phyloP scores from a whole-genome alignment of 35 echinoderm and acorn worm species.

The Ophiothrix spiculata region DNA sequence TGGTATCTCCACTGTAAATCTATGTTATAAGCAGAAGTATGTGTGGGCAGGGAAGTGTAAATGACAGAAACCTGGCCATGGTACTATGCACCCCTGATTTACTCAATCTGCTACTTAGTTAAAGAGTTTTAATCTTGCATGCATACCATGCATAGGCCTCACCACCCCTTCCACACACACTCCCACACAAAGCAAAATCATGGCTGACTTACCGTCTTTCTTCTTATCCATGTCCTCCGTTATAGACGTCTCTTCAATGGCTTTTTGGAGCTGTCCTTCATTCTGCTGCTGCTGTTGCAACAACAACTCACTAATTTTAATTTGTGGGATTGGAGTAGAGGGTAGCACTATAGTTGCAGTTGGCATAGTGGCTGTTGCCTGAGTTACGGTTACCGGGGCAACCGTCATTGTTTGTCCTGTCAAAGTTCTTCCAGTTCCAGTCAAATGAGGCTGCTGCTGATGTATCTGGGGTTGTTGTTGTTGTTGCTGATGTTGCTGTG shows the following conservation, averaged over 20 bases:
- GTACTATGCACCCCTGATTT: too few relatives aligned
- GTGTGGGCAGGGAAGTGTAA: too few relatives aligned
- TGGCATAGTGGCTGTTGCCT: not conserved
- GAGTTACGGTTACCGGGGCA: slow-evolving; percentile 18
- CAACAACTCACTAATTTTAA: not conserved
- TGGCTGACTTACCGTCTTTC: slow-evolving; percentile 64
- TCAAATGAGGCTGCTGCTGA: slow-evolving; percentile 7
- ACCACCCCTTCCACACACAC: too few relatives aligned
- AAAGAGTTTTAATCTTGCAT: too few relatives aligned
- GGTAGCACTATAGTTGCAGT: slow-evolving; percentile 6
- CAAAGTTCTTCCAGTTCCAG: slow-evolving; percentile 1
- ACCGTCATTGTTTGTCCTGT: not conserved
- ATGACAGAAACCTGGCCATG: too few relatives aligned
- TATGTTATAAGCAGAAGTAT: too few relatives aligned
- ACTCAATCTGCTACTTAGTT: too few relatives aligned
- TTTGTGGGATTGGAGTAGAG: not conserved
- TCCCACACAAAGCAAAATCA: too few relatives aligned
- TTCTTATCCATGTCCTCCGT: slow-evolving; percentile 46
- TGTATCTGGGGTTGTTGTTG: too few relatives aligned
- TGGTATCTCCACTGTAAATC: too few relatives aligned
- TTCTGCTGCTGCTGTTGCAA: not conserved
- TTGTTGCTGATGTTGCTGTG: slow-evolving; percentile 10
- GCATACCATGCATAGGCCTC: too few relatives aligned
- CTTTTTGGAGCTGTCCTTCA: not conserved
- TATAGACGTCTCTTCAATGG: slow-evolving; percentile 23